phyloP scores from a whole-genome alignment of 2,888 invertebrate genomes.

The Hyposoter didymator region DNA sequence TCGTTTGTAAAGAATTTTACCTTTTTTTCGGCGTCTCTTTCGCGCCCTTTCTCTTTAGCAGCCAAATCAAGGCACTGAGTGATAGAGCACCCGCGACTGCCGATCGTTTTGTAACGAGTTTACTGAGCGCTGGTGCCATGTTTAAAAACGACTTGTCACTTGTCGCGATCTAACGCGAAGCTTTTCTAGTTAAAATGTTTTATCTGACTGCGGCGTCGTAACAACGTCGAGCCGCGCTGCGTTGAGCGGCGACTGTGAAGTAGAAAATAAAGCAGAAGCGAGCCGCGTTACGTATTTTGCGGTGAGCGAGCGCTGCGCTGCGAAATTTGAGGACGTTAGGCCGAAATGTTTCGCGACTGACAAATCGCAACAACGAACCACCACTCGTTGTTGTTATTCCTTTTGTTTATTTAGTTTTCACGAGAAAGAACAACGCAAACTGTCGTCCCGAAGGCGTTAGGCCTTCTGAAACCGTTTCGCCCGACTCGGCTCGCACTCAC shows the following conservation, averaged over 20 bases:
- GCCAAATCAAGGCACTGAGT: constrained; percentile 82
- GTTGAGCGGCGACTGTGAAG: constrained; percentile 6
- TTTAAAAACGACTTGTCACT: constrained; percentile 41
- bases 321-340: background rate
- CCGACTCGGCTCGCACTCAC: background rate
- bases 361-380: background rate
- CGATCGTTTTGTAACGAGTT: constrained; percentile 89
- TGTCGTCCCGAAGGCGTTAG: background rate
- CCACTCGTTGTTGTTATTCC: background rate
- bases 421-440: background rate
- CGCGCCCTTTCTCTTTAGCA: constrained; percentile 75
- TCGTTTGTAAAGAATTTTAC: constrained; percentile 38
- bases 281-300: constrained; percentile 5
- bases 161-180: background rate
- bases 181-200: background rate
- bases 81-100: constrained; percentile 88
- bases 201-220: constrained; percentile 36
- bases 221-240: constrained; percentile 7
- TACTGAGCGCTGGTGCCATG: constrained; percentile 92
- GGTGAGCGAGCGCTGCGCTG: background rate
- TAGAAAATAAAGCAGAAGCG: constrained; percentile 5
- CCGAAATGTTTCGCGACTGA: constrained; percentile 4
- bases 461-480: background rate
- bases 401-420: background rate
- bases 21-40: constrained; percentile 70